Conservation (phyloP, 2,113 vertebrate species). For the Alaudala cheleensis region DNA sequence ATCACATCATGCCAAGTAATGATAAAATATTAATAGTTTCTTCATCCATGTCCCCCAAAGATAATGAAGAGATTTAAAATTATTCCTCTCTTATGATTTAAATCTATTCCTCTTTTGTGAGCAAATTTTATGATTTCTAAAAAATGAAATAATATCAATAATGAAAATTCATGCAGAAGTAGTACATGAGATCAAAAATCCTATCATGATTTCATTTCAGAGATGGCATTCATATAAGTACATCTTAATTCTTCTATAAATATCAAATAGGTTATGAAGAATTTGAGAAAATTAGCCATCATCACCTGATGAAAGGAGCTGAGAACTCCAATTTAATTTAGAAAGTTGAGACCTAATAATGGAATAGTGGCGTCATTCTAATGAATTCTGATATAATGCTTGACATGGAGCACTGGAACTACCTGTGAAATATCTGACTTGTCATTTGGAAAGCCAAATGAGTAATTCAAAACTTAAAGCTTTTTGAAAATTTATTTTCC, state of each 20-base stretch:
- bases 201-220: slow-evolving; percentile 55
- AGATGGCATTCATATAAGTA: slow-evolving; percentile 47
- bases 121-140: slow-evolving; percentile 68
- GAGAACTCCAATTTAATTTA: neutral
- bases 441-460: neutral
- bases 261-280: slow-evolving; percentile 66
- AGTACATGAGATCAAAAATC: slow-evolving; percentile 56
- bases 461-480: neutral
- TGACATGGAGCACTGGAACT: neutral
- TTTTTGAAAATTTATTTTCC: neutral
- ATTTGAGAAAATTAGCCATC: slow-evolving; percentile 60
- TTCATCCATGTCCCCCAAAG: neutral
- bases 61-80: neutral
- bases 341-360: slow-evolving; percentile 22
- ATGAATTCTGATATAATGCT: slow-evolving; percentile 58
- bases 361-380: slow-evolving; percentile 42
- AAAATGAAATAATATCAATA: slow-evolving; percentile 58
- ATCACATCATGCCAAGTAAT: neutral
- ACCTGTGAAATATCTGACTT: neutral
- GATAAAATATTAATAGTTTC: neutral
- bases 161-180: slow-evolving; percentile 36
- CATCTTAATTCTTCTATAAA: slow-evolving; percentile 72
- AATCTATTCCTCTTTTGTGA: slow-evolving; percentile 10
- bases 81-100: neutral
- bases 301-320: neutral